These are phyloP conservation scores for Micromesistius poutassou DNA, from an alignment of 2,797 vertebrate species.

Conservation along the genomic window DNA sequence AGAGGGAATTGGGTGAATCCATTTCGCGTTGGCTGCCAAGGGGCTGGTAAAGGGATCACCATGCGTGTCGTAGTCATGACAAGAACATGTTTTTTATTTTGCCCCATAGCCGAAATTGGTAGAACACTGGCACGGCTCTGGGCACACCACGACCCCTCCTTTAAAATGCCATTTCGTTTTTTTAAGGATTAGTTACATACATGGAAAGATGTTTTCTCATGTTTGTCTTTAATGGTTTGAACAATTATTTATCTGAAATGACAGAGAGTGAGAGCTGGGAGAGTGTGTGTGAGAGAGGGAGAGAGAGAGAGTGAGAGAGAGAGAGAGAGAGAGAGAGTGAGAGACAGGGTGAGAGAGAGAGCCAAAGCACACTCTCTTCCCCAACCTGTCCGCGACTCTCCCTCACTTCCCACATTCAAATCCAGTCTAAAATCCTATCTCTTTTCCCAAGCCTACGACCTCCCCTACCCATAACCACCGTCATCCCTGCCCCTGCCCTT, in stretches of 20 bases:
- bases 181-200: conserved; percentile 41
- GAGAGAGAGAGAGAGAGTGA: too few species aligned
- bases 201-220: conserved; percentile 40
- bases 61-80: conserved; percentile 10
- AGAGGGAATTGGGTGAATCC: conserved; percentile 41
- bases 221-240: conserved; percentile 18
- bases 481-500: too few species aligned
- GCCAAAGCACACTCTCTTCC: too few species aligned
- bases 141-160: conserved; percentile 26
- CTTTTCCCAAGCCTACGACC: too few species aligned
- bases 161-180: conserved; percentile 45
- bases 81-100: conserved; percentile 47
- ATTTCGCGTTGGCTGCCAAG: conserved; percentile 43
- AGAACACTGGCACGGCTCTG: conserved; percentile 39
- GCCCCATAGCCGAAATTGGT: conserved; percentile 37
- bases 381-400: too few species aligned
- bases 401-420: too few species aligned
- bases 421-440: too few species aligned
- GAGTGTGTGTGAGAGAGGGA: too few species aligned
- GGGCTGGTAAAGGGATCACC: conserved; percentile 49
- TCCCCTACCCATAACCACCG: too few species aligned
- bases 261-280: too few species aligned
- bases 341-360: too few species aligned
- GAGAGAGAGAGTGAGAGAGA: too few species aligned
- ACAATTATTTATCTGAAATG: conserved; percentile 32